A percentile compares a stretch with the other conserved stretches of the same genome.
phyloP scores from a whole-genome alignment of 2,113 vertebrate genomes.

The Boulengeromyrus knoepffleri region DNA sequence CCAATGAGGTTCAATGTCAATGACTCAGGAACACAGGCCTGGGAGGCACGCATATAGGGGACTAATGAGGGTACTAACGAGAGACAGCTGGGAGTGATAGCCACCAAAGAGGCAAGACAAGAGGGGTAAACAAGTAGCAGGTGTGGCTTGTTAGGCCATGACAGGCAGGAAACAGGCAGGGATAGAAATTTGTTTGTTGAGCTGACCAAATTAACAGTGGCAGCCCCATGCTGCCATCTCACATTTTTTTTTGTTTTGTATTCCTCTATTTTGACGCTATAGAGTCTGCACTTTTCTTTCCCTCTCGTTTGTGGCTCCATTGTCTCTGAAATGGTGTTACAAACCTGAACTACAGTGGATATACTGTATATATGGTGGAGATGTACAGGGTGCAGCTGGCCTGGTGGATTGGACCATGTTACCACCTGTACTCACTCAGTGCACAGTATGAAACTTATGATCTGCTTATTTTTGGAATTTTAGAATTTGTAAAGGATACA shows the following conservation, averaged over 20 bases:
- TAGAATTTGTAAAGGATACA: background rate
- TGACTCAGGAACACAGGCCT: too few relatives aligned
- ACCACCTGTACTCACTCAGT: background rate
- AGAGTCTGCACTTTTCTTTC: background rate
- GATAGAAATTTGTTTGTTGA: background rate
- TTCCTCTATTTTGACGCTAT: background rate
- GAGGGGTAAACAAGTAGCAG: too few relatives aligned
- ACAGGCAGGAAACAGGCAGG: too few relatives aligned
- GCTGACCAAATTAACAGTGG: background rate
- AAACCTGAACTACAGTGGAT: background rate
- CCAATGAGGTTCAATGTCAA: too few relatives aligned
- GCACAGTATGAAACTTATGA: background rate
- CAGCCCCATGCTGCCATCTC: background rate
- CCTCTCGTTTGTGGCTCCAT: background rate
- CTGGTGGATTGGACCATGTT: background rate
- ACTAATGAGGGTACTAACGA: too few relatives aligned
- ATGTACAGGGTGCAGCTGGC: background rate
- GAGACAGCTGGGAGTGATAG: too few relatives aligned
- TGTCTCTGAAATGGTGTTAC: background rate
- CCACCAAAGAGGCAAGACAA: too few relatives aligned
- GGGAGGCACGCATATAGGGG: too few relatives aligned
- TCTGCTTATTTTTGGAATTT: background rate
- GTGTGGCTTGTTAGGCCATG: too few relatives aligned
- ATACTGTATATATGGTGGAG: too few relatives aligned
- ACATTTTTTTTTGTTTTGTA: background rate